Evolutionary conservation across 2,113 vertebrate species (phyloP).

Genomic region (Aldabrachelys gigantea): DNA sequence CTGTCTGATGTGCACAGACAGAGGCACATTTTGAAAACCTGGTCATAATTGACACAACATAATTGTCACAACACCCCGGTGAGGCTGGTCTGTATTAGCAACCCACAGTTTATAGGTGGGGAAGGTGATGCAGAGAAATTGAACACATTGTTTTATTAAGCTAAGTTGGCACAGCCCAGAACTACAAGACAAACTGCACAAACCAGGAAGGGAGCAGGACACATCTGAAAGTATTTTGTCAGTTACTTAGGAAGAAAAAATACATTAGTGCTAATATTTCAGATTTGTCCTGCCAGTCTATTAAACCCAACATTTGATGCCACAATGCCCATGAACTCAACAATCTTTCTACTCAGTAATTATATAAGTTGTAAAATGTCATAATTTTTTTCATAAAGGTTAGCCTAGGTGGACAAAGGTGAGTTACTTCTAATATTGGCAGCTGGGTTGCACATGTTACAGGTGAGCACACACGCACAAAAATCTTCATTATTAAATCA

Average conservation of each 20-base stretch:
- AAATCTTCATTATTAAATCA: conserved; percentile 83
- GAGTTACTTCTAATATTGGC: conserved; percentile 62
- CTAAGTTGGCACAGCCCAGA: not conserved
- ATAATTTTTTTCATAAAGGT: conserved; percentile 5
- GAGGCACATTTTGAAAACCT: not conserved
- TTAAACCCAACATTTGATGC: not conserved
- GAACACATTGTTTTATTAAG: not conserved
- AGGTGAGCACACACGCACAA: conserved; percentile 37
- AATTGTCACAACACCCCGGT: not conserved
- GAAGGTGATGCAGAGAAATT: not conserved
- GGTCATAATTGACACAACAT: not conserved
- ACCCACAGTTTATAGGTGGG: not conserved
- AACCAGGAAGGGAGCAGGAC: not conserved
- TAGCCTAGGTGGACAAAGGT: conserved; percentile 49
- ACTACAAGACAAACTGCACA: conserved; percentile 8
- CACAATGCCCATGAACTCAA: not conserved
- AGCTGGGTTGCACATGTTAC: conserved; percentile 57
- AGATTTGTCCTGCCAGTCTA: not conserved
- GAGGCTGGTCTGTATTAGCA: not conserved
- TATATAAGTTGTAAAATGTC: not conserved
- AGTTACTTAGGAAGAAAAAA: not conserved
- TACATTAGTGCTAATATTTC: not conserved
- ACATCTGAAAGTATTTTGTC: not conserved
- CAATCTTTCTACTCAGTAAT: not conserved
- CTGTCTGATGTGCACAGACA: not conserved